Conservation (phyloP, 2,888 invertebrate genomes). For the Odontomyia ornata region DNA sequence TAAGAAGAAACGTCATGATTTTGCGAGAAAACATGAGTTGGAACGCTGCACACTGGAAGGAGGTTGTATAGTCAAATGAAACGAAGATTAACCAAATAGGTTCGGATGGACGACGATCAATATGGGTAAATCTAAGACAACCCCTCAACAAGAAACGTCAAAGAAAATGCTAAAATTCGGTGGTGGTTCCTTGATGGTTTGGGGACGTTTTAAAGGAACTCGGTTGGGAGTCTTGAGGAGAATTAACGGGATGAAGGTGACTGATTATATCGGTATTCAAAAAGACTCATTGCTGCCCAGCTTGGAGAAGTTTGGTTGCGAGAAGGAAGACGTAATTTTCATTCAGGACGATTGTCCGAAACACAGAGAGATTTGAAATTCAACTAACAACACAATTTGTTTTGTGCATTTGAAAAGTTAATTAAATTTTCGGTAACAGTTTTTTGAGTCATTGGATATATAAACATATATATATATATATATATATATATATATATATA, state of each 20-base stretch:
- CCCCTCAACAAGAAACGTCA: not conserved
- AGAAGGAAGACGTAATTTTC: constrained; percentile 1
- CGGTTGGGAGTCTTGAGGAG: not conserved
- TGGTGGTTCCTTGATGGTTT: constrained; percentile 3
- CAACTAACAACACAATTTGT: no score
- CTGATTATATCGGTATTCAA: constrained; percentile 7
- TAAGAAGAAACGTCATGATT: not conserved
- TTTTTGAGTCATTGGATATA: no score
- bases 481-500: no score
- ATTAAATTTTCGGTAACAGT: no score
- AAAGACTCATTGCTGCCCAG: not conserved
- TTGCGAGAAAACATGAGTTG: constrained; percentile 10
- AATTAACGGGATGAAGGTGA: not conserved
- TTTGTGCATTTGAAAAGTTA: no score
- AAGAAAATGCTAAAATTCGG: not conserved
- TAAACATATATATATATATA: no score
- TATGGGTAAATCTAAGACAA: not conserved
- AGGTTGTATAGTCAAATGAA: constrained; percentile 16
- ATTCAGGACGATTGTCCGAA: not conserved
- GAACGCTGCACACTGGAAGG: not conserved
- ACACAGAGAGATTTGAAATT: no score
- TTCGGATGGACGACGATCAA: not conserved
- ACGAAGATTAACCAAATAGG: not conserved
- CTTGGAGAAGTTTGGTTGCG: no score
- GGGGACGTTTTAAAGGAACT: constrained; percentile 7